Conservation (phyloP, 1,140 invertebrate species). For the Microplitis demolitor region DNA sequence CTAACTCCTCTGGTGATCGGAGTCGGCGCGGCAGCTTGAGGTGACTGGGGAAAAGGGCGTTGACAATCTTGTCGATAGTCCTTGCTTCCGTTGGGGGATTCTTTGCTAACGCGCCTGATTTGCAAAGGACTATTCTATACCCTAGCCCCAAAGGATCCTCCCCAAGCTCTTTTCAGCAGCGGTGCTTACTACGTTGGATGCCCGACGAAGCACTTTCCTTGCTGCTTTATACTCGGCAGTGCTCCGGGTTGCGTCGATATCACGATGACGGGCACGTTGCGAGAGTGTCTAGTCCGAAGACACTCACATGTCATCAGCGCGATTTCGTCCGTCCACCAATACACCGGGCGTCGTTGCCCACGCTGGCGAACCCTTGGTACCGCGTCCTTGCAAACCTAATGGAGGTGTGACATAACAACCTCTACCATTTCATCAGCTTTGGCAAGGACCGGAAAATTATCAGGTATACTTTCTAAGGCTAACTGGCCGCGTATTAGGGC, state of each 20-base stretch:
- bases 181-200: not conserved
- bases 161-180: not conserved
- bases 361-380: too few relatives aligned
- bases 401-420: constrained; percentile 7
- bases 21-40: not conserved
- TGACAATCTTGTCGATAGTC: not conserved
- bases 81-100: not conserved
- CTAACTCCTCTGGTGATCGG: not conserved
- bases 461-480: too few relatives aligned
- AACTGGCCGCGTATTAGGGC: constrained; percentile 4
- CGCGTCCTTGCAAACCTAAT: constrained; percentile 4
- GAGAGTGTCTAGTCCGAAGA: not conserved
- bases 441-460: too few relatives aligned
- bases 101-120: not conserved
- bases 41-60: not conserved
- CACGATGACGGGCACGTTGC: not conserved
- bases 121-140: not conserved
- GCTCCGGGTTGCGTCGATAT: constrained; percentile 3
- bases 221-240: not conserved
- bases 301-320: constrained; percentile 10
- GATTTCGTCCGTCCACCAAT: constrained; percentile 34
- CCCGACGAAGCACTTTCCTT: not conserved
- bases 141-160: not conserved
- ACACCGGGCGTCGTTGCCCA: constrained; percentile 7
- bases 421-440: constrained; percentile 1